Conservation (phyloP, 2,113 vertebrate genomes). For the Tenebrosternarchus preto region DNA sequence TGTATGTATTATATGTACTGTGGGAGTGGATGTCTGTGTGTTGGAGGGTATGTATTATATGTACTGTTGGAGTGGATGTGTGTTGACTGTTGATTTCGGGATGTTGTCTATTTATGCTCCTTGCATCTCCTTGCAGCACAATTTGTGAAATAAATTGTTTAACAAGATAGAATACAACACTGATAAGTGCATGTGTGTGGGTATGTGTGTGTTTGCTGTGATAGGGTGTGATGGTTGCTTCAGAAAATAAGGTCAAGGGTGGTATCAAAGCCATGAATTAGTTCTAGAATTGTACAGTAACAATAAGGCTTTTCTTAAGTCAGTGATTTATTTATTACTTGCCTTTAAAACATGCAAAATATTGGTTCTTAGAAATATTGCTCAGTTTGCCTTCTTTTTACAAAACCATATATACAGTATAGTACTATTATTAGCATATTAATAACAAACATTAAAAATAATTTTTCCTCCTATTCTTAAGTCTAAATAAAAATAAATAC, state of each 20-base stretch:
- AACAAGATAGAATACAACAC: not conserved
- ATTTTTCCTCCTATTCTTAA: too few relatives aligned
- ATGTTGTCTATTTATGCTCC: not conserved
- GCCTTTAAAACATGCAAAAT: not conserved
- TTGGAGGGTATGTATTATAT: not conserved
- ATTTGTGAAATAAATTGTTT: constrained; percentile 2
- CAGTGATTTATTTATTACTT: not conserved
- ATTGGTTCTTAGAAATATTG: too few relatives aligned
- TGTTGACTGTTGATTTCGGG: not conserved
- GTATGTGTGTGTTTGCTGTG: constrained; percentile 5
- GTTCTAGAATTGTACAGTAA: constrained; percentile 22
- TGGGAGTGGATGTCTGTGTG: too few relatives aligned
- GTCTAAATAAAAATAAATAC: too few relatives aligned
- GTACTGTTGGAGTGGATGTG: too few relatives aligned
- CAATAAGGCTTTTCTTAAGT: not conserved
- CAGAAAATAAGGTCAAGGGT: constrained; percentile 31
- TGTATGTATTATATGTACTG: too few relatives aligned
- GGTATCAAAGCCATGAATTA: constrained; percentile 45
- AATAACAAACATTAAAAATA: too few relatives aligned
- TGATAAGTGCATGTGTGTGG: constrained; percentile 13
- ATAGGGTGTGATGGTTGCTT: not conserved
- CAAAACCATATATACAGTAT: too few relatives aligned
- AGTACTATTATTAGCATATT: too few relatives aligned
- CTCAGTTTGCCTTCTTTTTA: too few relatives aligned
- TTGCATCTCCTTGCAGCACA: not conserved